Evolutionary conservation across 2,888 invertebrate genomes (phyloP).

Genomic region (Bhutanitis thaidina): DNA sequence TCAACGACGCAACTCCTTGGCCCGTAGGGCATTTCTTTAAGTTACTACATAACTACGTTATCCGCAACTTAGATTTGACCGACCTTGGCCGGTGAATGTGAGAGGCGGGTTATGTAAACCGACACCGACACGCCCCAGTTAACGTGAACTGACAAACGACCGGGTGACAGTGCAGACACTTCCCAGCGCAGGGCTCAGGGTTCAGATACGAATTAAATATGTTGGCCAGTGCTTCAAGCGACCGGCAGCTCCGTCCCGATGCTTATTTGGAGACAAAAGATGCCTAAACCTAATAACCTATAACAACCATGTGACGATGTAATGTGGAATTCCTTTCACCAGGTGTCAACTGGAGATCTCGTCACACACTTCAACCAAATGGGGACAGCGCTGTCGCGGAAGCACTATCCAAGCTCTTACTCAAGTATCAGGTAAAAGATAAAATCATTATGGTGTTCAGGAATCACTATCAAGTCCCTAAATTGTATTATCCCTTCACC

Average conservation of each 20-base stretch:
- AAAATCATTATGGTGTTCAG: too few species aligned
- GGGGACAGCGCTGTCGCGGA: slow-evolving; percentile 52
- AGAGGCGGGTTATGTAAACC: slow-evolving; percentile 25
- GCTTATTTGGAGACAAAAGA: too few species aligned
- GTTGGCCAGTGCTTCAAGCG: too few species aligned
- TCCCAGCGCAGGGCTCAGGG: not conserved
- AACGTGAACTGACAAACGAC: not conserved
- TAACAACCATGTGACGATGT: too few species aligned
- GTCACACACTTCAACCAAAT: slow-evolving; percentile 54
- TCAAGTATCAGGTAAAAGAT: slow-evolving; percentile 59
- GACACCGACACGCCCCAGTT: slow-evolving; percentile 25
- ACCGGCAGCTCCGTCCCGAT: too few species aligned
- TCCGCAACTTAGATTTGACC: not conserved
- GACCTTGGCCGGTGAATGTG: slow-evolving; percentile 24
- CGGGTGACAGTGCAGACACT: not conserved
- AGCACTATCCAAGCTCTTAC: slow-evolving; percentile 56
- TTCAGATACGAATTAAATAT: too few species aligned
- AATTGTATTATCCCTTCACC: too few species aligned
- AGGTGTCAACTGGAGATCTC: slow-evolving; percentile 72
- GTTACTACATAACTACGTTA: not conserved
- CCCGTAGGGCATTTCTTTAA: not conserved
- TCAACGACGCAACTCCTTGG: not conserved
- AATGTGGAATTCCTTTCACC: slow-evolving; percentile 21
- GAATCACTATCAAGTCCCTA: too few species aligned
- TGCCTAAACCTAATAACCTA: too few species aligned